Conservation (phyloP, 2,113 vertebrate genomes). For the Sander vitreus region DNA sequence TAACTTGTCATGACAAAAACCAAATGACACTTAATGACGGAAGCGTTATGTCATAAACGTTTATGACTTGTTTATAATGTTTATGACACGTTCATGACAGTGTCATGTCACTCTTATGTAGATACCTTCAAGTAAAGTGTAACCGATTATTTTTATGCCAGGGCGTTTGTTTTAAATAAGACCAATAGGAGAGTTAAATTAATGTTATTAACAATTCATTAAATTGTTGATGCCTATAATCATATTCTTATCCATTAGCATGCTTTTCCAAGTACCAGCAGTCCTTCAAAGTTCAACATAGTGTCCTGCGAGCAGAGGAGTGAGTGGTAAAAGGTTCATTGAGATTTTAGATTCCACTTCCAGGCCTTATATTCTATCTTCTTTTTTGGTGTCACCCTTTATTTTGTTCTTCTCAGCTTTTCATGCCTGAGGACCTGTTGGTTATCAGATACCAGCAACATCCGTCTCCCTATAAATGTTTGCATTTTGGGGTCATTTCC, state of each 20-base stretch:
- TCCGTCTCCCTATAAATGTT: not conserved
- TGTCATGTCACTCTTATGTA: too few relatives aligned
- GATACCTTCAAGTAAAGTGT: too few relatives aligned
- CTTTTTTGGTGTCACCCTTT: not conserved
- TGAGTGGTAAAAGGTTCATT: not conserved
- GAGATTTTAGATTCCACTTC: not conserved
- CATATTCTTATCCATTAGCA: not conserved
- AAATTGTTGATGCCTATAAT: not conserved
- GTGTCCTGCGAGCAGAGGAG: not conserved
- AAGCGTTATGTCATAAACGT: too few relatives aligned
- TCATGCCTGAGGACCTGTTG: not conserved
- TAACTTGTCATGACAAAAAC: too few relatives aligned
- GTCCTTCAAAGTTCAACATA: not conserved
- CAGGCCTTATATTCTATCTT: not conserved
- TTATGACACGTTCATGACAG: too few relatives aligned
- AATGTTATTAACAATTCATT: too few relatives aligned
- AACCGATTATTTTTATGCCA: too few relatives aligned
- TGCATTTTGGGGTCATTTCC: constrained; percentile 17
- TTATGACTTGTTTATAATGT: too few relatives aligned
- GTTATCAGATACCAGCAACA: constrained; percentile 2
- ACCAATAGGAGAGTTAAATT: too few relatives aligned
- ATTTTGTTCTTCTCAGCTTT: too few relatives aligned
- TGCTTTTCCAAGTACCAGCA: not conserved
- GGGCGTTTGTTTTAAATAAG: not conserved
- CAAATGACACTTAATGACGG: too few relatives aligned